Evolutionary conservation across 2,888 invertebrate genomes (phyloP), one percentile per base, ranked within the genome.

Genomic region (Horisme vitalbata): DNA sequence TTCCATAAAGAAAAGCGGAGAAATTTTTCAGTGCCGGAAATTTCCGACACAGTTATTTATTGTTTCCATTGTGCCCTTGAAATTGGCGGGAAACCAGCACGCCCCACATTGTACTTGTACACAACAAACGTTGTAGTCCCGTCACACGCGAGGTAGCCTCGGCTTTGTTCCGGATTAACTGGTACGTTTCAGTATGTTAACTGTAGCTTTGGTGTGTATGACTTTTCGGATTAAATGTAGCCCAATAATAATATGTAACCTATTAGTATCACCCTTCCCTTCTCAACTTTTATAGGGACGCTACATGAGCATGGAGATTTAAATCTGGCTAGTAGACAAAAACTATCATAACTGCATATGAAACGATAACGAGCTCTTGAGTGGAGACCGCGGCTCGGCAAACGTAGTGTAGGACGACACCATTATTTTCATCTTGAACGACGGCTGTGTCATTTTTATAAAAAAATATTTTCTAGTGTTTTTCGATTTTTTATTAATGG

Each of bases 11-110:
- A 64, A 64, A 53, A 58, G 57, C 45, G 49, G 48, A 58, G 61
- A 59, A 57, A 64, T 65, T 63, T 63, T 52, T 52, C 52, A 56
- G 61, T 63, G 65, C 65, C 59, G 57, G 52, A 52, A 59, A 57
- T 65, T 63, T 61, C 54, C 54, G 57, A 57, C 57, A 59, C 65
- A 68, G 67, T 64, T 64, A 65, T 71, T 66, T 61, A 71, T 78
- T 73, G 73, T 63, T 71, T 67, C 45, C 55, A 47, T 43, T 28
- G 41, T 61, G 63, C 44, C 74, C 71, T 74, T 71, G 73, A 63
- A 63, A 54, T 55, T 45, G 54, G 56, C 10, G 53, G 47, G 57
- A 36, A 39, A 11, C 28, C 23, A 38, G 66, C 65, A 60, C 66
- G 65, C 72, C 74, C 67, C 57, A 49, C 57, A 62, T 9, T n/a